Base-by-base conservation (phyloP, 2,888 invertebrate species). In the Ctena decussata region DNA sequence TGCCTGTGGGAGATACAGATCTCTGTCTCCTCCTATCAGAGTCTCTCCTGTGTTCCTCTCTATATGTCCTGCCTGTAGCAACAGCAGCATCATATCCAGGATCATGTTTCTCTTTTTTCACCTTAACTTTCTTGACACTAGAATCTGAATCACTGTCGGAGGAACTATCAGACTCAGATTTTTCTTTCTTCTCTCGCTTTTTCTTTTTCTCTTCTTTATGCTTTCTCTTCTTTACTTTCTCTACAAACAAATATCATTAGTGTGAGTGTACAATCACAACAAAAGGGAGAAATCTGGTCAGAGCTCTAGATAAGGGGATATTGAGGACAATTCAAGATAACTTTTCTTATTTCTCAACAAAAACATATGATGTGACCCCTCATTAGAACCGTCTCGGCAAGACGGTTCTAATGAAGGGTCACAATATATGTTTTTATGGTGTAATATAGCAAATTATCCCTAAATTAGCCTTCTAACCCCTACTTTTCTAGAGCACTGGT, bases 121-220 rank as follows among this genome's bases (percentile, higher is more conserved):
- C 76, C 75, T 82, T 87, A 6, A 88, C 71, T 24, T 37, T 60
- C 57, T 37, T 65, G 24, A n/a, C 6, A 32, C 30, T 69, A 41
- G n/a, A 49, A 30, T 77, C 60, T 39, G 74, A 39, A 15, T 71
- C 80, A 46, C 73, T 73, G n/a, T 72, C 73, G 1, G 70, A 70
- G 74, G 76, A 86, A 39, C 74, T 74, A 37, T 84, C 83, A 80
- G 71, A 76, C n/a, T 86, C 86, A 8, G 88, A 82, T 32, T 73
- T 85, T 32, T 79, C 21, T 73, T 80, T 84, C 65, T 84, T 83
- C 49, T 85, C 82, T 77, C 88, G 90, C 75, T 91, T 91, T 71
- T 93, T 93, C 84, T 92, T 92, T 84, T 92, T 93, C 80, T 92
- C 90, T 86, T 93, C 90, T 72, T 93, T 92, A 71, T 90, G 89